Conservation (phyloP, 2,888 invertebrate species). For the Gymnosoma rotundatum region DNA sequence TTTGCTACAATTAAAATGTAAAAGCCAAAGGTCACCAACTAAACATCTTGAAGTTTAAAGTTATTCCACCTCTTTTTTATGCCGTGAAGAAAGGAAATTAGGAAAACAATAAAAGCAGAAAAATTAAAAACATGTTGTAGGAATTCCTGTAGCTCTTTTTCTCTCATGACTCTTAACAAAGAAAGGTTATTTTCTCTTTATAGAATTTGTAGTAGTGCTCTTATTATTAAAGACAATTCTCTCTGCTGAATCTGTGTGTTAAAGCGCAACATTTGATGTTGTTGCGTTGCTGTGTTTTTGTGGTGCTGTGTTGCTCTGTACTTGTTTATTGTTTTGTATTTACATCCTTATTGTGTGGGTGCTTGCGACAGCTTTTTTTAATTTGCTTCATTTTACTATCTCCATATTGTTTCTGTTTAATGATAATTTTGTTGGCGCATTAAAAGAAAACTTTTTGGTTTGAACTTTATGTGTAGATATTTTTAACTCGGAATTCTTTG, state of each 20-base stretch:
- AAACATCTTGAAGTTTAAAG: conserved; percentile 61
- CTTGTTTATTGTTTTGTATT: not conserved
- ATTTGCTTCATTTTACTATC: too few relatives aligned
- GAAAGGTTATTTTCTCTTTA: conserved; percentile 51
- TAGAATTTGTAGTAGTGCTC: not conserved
- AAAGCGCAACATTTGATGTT: not conserved
- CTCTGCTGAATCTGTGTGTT: conserved; percentile 46
- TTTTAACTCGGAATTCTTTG: too few relatives aligned
- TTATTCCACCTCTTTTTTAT: conserved; percentile 26
- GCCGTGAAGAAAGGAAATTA: not conserved
- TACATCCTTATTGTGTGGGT: not conserved
- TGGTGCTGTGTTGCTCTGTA: not conserved
- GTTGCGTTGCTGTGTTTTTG: too few relatives aligned
- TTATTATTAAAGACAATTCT: not conserved
- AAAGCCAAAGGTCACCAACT: conserved; percentile 54
- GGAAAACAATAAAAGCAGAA: not conserved
- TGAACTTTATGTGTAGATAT: too few relatives aligned
- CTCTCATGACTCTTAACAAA: not conserved
- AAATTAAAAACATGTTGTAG: conserved; percentile 26
- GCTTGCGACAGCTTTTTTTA: not conserved
- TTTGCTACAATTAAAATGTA: conserved; percentile 45
- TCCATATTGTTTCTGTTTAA: too few relatives aligned
- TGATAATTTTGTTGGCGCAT: too few relatives aligned
- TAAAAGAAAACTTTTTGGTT: too few relatives aligned
- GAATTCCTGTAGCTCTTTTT: not conserved